Percentiles rank a stretch among this genome's conserved stretches.
Evolutionary conservation across 2,797 vertebrate genomes (phyloP).

Genomic region (Xerus rutilus): DNA sequence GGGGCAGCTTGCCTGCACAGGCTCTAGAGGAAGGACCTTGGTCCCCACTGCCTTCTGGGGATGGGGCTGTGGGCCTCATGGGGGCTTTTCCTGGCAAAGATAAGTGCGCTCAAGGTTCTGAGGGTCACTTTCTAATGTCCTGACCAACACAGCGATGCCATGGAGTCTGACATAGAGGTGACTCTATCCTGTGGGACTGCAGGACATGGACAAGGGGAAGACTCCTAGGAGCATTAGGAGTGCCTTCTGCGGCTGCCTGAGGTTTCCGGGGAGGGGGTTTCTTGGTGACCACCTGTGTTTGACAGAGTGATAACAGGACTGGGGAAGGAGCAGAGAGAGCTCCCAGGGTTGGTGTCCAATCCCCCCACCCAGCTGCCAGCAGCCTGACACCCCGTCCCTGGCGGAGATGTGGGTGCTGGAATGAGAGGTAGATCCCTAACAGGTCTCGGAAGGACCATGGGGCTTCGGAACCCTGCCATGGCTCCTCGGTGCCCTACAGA

Average conservation of each 20-base stretch:
- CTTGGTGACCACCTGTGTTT: rapidly evolving
- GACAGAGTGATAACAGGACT: not conserved
- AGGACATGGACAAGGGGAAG: not conserved
- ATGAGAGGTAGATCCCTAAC: rapidly evolving
- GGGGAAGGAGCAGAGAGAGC: too few relatives aligned
- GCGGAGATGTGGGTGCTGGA: rapidly evolving
- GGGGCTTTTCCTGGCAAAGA: not conserved
- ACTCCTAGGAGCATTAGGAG: not conserved
- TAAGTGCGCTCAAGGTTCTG: rapidly evolving
- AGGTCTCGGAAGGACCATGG: too few relatives aligned
- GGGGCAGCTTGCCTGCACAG: rapidly evolving
- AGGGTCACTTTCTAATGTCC: too few relatives aligned
- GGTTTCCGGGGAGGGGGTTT: rapidly evolving
- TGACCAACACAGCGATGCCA: too few relatives aligned
- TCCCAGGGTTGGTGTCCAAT: not conserved
- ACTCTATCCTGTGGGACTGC: rapidly evolving
- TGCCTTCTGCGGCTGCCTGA: not conserved
- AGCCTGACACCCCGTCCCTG: not conserved
- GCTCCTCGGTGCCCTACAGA: not conserved
- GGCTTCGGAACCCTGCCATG: too few relatives aligned
- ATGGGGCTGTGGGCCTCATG: not conserved
- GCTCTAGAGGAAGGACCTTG: too few relatives aligned
- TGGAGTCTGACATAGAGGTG: too few relatives aligned
- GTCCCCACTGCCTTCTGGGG: rapidly evolving
- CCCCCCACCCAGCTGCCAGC: too few relatives aligned